Percentiles rank a stretch among this genome's conserved stretches.
phyloP scores from a whole-genome alignment of 2,888 invertebrate species.

The Tinea semifulvella region DNA sequence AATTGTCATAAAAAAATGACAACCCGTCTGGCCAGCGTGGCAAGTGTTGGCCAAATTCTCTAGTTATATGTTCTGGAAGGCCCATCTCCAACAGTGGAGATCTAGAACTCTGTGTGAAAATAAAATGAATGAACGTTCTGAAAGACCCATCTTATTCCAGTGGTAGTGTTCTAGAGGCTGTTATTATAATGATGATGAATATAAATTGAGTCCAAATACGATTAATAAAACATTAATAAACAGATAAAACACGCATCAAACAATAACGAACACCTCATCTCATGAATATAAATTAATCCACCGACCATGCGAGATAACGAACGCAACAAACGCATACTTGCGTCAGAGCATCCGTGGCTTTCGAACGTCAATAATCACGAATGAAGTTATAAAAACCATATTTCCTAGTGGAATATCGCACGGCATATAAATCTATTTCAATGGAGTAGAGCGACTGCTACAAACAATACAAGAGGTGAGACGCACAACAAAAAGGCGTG shows the following conservation, averaged over 20 bases:
- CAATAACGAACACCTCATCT: constrained; percentile 10
- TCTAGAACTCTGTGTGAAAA: too few relatives aligned
- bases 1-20: too few relatives aligned
- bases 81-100: too few relatives aligned
- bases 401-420: constrained; percentile 48
- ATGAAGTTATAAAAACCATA: constrained; percentile 31
- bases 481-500: constrained; percentile 51
- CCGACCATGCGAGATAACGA: constrained; percentile 13
- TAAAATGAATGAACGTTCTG: too few relatives aligned
- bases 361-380: constrained; percentile 46
- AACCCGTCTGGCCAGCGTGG: too few relatives aligned
- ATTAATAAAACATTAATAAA: constrained; percentile 2
- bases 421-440: constrained; percentile 45
- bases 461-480: constrained; percentile 47
- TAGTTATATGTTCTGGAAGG: too few relatives aligned
- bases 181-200: too few relatives aligned
- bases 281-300: constrained; percentile 11
- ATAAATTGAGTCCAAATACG: background rate
- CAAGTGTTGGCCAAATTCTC: too few relatives aligned
- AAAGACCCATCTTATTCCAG: too few relatives aligned
- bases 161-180: too few relatives aligned
- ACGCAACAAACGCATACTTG: constrained; percentile 37
- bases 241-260: background rate
- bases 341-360: constrained; percentile 43
- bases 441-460: constrained; percentile 44